Conservation (phyloP, 2,888 invertebrate species). For the Nasonia oneida region DNA sequence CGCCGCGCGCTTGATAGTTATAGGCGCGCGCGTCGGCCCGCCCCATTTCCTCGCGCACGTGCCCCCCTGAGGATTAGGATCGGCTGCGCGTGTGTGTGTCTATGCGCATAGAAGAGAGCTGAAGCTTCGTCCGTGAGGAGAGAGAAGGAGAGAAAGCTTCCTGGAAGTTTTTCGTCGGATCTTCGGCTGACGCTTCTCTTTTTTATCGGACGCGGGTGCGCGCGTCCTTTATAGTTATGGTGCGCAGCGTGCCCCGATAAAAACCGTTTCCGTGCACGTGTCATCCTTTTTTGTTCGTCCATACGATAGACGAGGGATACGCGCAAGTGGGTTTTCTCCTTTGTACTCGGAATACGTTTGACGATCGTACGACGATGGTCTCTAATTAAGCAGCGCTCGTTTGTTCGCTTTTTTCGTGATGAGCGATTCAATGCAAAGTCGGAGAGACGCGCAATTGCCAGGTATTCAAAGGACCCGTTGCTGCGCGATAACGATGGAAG, state of each 20-base stretch:
- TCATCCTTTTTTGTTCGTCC: constrained; percentile 4
- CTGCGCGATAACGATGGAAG: constrained; percentile 42
- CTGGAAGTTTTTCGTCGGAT: constrained; percentile 20
- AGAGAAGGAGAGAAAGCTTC: constrained; percentile 9
- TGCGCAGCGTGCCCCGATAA: constrained; percentile 29
- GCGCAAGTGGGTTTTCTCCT: neutral
- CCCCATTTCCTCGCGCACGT: constrained; percentile 50
- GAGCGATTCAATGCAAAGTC: constrained; percentile 8
- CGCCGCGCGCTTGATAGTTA: constrained; percentile 5
- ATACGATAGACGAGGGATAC: neutral
- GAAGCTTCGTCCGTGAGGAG: neutral
- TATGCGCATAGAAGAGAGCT: neutral
- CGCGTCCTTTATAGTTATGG: neutral
- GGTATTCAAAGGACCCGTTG: constrained; percentile 22
- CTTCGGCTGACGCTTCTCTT: neutral
- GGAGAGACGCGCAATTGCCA: constrained; percentile 26
- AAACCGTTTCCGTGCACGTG: constrained; percentile 52
- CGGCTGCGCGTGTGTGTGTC: neutral
- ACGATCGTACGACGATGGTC: neutral
- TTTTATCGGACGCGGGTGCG: constrained; percentile 41
- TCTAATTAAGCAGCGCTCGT: neutral
- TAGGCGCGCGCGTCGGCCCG: neutral
- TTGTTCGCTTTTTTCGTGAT: neutral
- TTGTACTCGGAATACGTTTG: neutral
- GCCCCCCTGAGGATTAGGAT: constrained; percentile 45